Evolutionary conservation across 2,113 vertebrate genomes (phyloP).

Genomic region (Cololabis saira): DNA sequence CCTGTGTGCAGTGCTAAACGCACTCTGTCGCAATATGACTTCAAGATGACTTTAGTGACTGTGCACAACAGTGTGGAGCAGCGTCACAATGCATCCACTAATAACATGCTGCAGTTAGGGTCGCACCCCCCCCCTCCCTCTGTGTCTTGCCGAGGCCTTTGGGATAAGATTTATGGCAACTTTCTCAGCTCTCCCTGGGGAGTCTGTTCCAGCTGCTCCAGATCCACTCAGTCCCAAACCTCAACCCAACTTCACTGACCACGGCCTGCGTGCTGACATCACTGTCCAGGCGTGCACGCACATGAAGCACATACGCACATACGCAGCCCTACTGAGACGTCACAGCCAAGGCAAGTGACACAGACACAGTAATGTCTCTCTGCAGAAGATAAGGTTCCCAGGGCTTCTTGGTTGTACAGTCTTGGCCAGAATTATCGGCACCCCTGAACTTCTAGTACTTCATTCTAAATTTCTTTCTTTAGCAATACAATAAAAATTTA

Average conservation of each 20-base stretch:
- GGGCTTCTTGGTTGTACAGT: conserved; percentile 42
- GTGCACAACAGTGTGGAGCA: conserved; percentile 32
- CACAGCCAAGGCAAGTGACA: conserved; percentile 24
- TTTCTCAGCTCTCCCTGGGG: conserved; percentile 75
- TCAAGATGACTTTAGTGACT: conserved; percentile 48
- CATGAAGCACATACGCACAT: conserved; percentile 27
- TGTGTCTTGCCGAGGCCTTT: conserved; percentile 19
- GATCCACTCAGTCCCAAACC: conserved; percentile 39
- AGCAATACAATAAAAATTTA: background rate
- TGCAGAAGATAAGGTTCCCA: conserved; percentile 52
- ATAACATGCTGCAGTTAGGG: conserved; percentile 48
- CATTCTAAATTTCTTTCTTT: background rate
- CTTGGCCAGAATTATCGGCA: conserved; percentile 3
- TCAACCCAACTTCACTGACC: conserved; percentile 37
- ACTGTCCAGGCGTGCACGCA: conserved; percentile 42
- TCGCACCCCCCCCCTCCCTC: conserved; percentile 7
- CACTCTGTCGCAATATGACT: conserved; percentile 7
- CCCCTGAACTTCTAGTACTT: background rate
- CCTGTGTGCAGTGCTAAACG: conserved; percentile 45
- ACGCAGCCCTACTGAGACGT: conserved; percentile 46
- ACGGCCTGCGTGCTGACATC: conserved; percentile 61
- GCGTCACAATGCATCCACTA: conserved; percentile 54
- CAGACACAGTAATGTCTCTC: conserved; percentile 15
- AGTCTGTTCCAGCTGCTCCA: conserved; percentile 64
- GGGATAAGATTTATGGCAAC: conserved; percentile 50